Evolutionary conservation across 2,888 invertebrate genomes (phyloP).

Genomic region (Falcaria lacertinaria): DNA sequence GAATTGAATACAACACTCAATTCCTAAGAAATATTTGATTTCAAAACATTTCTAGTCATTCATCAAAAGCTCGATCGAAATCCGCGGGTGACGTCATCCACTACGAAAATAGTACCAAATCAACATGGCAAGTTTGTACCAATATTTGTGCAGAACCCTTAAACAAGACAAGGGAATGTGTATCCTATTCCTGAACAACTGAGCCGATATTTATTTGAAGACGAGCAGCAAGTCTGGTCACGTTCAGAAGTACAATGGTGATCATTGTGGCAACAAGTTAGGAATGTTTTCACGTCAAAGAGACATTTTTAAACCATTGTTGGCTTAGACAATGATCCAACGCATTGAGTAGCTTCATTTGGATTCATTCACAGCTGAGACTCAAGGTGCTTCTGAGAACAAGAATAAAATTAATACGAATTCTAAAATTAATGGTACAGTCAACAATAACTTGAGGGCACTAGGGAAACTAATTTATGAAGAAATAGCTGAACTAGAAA

Average conservation of each 20-base stretch:
- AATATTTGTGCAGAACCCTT: conserved; percentile 1
- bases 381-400: not conserved
- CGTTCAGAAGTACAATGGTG: conserved; percentile 16
- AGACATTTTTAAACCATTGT: conserved; percentile 39
- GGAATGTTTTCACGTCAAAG: conserved; percentile 31
- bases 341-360: conserved; percentile 6
- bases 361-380: not conserved
- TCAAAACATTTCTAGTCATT: not conserved
- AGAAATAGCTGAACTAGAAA: no score
- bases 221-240: conserved; percentile 8
- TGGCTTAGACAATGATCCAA: conserved; percentile 26
- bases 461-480: no score
- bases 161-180: not conserved
- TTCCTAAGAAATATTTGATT: not conserved
- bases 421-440: not conserved
- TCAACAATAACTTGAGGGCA: not conserved
- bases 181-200: not conserved
- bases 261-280: conserved; percentile 13
- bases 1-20: not conserved
- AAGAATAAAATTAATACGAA: no score
- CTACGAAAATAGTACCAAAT: not conserved
- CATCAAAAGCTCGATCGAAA: not conserved
- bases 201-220: not conserved
- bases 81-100: not conserved
- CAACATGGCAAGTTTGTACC: not conserved